Percentiles rank a stretch among this genome's conserved stretches.
Evolutionary conservation across 2,113 vertebrate species (phyloP).

Genomic region (Numenius arquata): DNA sequence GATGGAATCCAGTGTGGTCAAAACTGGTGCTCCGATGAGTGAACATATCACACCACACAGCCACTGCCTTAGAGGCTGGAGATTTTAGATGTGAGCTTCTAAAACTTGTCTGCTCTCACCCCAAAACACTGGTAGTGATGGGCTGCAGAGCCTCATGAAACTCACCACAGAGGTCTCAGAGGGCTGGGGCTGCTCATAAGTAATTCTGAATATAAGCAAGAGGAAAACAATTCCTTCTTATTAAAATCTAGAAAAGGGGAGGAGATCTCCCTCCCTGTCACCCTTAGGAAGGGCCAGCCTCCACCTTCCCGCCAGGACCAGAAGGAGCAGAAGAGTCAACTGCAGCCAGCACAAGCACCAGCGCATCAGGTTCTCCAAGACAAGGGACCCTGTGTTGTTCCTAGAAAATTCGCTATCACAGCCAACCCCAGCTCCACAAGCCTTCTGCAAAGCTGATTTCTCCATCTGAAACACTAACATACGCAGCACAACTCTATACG

Average conservation of each 20-base stretch:
- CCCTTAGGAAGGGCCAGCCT: neutral
- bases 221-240: neutral
- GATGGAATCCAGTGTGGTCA: neutral
- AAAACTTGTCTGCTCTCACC: neutral
- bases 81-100: rapidly evolving
- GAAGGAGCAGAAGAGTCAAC: neutral
- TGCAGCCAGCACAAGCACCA: neutral
- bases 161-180: neutral
- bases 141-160: neutral
- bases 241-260: neutral
- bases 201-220: neutral
- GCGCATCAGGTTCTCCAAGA: neutral
- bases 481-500: rapidly evolving
- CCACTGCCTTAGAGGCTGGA: rapidly evolving
- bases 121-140: neutral
- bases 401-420: neutral
- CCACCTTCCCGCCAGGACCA: neutral
- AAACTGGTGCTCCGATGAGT: neutral
- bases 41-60: neutral
- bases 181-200: neutral
- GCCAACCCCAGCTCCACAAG: neutral
- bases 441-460: neutral
- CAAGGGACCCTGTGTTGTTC: neutral
- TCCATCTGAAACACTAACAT: neutral
- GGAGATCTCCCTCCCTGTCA: neutral